Percentiles rank a stretch among this genome's conserved stretches.
Evolutionary conservation across 2,888 invertebrate genomes (phyloP).

Genomic region (Cotesia congregata): DNA sequence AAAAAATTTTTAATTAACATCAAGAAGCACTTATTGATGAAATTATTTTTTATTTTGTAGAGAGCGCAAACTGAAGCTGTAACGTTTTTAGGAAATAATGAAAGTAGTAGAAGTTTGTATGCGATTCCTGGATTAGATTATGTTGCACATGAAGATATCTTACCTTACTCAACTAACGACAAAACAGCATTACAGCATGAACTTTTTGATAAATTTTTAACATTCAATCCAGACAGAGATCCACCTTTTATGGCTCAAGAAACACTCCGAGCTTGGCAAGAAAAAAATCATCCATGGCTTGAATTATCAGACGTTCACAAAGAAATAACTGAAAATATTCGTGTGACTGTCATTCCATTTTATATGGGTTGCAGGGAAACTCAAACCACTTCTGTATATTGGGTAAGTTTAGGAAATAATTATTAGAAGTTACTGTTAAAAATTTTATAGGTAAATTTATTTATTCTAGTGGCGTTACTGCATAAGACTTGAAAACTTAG

Average conservation of each 20-base stretch:
- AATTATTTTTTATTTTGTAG: slow-evolving; percentile 70
- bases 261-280: slow-evolving; percentile 94
- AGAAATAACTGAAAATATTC: slow-evolving; percentile 95
- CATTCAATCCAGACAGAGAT: slow-evolving; percentile 84
- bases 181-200: slow-evolving; percentile 94
- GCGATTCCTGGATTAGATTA: slow-evolving; percentile 98
- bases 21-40: slow-evolving; percentile 11
- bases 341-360: slow-evolving; percentile 98
- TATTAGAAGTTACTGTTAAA: background rate
- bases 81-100: slow-evolving; percentile 96
- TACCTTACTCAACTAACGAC: slow-evolving; percentile 93
- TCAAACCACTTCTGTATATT: slow-evolving; percentile 92
- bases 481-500: slow-evolving; percentile 95
- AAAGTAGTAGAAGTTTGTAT: slow-evolving; percentile 93
- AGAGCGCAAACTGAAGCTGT: slow-evolving; percentile 98
- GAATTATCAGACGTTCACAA: slow-evolving; percentile 97
- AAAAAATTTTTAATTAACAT: background rate
- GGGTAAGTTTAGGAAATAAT: slow-evolving; percentile 74
- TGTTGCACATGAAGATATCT: slow-evolving; percentile 96
- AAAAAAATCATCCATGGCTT: slow-evolving; percentile 97
- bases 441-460: background rate
- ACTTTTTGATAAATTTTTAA: slow-evolving; percentile 95
- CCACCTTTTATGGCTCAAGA: slow-evolving; percentile 92
- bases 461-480: slow-evolving; percentile 93
- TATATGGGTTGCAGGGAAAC: slow-evolving; percentile 96